Evolutionary conservation across 2,888 invertebrate species (phyloP).

Genomic region (Eupsilia transversa): DNA sequence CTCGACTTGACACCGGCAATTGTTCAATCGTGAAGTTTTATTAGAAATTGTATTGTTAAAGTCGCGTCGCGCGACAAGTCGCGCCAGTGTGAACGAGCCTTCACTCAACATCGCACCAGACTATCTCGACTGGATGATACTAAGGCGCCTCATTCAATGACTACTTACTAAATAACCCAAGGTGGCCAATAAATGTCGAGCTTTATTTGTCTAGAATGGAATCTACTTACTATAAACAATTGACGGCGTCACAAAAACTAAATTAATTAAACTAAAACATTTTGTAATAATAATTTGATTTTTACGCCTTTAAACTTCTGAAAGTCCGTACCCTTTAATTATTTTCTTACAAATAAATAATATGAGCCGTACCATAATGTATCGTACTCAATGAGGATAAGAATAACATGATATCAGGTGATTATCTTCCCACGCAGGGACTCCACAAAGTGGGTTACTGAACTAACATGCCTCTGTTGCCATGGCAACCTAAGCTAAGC

Average conservation of each 20-base stretch:
- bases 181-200: neutral
- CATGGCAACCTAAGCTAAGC: constrained; percentile 29
- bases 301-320: neutral
- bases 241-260: too few species aligned
- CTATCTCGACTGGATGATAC: constrained; percentile 37
- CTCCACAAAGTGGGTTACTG: constrained; percentile 52
- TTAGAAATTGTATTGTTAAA: too few species aligned
- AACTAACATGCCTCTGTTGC: constrained; percentile 47
- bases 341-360: neutral
- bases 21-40: too few species aligned
- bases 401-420: constrained; percentile 54
- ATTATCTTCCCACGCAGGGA: constrained; percentile 47
- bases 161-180: neutral
- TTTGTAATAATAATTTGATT: neutral
- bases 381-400: constrained; percentile 45
- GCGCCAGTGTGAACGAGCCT: too few species aligned
- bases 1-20: too few species aligned
- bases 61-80: too few species aligned
- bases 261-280: neutral
- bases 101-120: constrained; percentile 25
- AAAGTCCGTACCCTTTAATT: neutral
- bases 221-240: neutral
- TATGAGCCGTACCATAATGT: neutral
- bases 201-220: neutral
- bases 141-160: constrained; percentile 1